Evolutionary conservation across 2,888 invertebrate species (phyloP).

Genomic region (Heliconius erato): DNA sequence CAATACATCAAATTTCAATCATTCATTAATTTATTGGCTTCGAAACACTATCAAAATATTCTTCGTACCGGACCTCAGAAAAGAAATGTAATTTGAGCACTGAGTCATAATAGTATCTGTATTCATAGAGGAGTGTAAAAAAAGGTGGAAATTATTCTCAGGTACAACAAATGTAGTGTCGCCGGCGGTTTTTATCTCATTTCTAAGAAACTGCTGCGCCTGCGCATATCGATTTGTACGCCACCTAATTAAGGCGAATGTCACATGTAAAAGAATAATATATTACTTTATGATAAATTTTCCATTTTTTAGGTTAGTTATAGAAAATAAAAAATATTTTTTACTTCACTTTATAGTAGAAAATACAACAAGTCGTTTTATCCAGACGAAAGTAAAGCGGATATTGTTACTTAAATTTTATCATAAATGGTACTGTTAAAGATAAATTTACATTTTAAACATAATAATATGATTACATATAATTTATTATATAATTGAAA

Average conservation of each 20-base stretch:
- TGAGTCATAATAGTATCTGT: slow-evolving; percentile 31
- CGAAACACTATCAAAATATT: not conserved
- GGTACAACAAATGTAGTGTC: slow-evolving; percentile 68
- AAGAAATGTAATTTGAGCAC: not conserved
- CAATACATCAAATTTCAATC: not conserved
- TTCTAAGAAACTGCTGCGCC: slow-evolving; percentile 65
- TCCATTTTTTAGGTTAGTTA: not conserved
- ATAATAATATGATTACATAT: not conserved
- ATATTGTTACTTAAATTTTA: no score
- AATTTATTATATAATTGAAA: not conserved
- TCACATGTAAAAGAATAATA: no score
- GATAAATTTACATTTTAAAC: not conserved
- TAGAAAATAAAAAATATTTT: not conserved
- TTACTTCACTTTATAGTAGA: not conserved
- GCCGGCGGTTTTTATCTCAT: slow-evolving; percentile 66
- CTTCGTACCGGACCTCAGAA: not conserved
- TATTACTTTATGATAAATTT: not conserved
- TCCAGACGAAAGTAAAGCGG: no score
- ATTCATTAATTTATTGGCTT: no score
- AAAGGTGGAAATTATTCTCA: slow-evolving; percentile 52
- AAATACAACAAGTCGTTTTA: not conserved
- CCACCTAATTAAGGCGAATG: slow-evolving; percentile 69
- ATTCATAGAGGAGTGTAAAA: slow-evolving; percentile 41
- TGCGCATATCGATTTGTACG: slow-evolving; percentile 62
- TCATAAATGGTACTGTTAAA: not conserved